These are phyloP conservation scores for Halictus rubicundus DNA, from an alignment of 1,140 invertebrate species.

Conservation along the genomic window DNA sequence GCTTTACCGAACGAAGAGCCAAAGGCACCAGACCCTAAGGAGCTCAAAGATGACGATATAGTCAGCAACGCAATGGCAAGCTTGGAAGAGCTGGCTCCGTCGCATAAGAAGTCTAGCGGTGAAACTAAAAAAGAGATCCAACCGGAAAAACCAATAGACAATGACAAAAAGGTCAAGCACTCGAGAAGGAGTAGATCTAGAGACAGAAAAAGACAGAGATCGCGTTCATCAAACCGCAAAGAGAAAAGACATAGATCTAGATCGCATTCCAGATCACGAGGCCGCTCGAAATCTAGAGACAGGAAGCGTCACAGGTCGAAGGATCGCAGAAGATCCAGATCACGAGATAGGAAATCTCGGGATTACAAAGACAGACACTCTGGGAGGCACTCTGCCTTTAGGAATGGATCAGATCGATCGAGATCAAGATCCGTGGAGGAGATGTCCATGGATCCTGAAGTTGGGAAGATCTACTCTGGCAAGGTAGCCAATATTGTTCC, in stretches of 20 bases:
- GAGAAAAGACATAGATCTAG: constrained; percentile 71
- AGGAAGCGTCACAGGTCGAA: constrained; percentile 68
- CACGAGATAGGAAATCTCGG: constrained; percentile 53
- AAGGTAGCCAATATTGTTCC: constrained; percentile 97
- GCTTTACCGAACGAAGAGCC: constrained; percentile 92
- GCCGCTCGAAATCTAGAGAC: constrained; percentile 67
- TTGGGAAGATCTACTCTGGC: constrained; percentile 92
- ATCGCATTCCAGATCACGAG: constrained; percentile 64
- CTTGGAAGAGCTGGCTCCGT: constrained; percentile 92
- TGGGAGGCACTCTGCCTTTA: constrained; percentile 34
- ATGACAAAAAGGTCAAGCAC: constrained; percentile 47
- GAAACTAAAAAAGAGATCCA: constrained; percentile 18
- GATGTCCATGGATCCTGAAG: constrained; percentile 78
- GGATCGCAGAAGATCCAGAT: constrained; percentile 77
- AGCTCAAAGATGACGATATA: constrained; percentile 79
- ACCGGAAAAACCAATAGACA: constrained; percentile 9
- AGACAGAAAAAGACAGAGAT: constrained; percentile 73
- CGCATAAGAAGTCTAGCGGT: constrained; percentile 65
- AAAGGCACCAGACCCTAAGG: constrained; percentile 58
- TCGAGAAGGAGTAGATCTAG: constrained; percentile 66
- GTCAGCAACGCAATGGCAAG: constrained; percentile 93
- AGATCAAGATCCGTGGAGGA: constrained; percentile 72
- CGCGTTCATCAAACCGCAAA: constrained; percentile 72
- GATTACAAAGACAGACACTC: constrained; percentile 56
- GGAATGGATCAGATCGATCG: constrained; percentile 53